These are phyloP conservation scores for Oxycera nigricornis DNA, from an alignment of 2,888 invertebrate genomes.

Conservation along the genomic window DNA sequence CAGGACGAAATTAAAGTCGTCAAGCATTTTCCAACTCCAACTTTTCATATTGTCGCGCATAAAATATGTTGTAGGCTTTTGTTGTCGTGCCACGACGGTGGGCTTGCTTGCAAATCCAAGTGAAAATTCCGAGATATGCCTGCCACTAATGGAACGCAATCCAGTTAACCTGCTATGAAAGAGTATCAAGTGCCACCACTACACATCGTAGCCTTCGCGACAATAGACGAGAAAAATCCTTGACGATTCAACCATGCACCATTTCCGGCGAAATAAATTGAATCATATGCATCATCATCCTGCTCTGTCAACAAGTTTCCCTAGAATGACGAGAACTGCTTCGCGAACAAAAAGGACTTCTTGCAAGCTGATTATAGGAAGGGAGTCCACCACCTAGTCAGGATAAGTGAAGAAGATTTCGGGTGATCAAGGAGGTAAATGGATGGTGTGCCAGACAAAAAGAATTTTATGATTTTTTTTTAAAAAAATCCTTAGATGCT, in stretches of 20 bases:
- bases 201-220: neutral
- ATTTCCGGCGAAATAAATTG: conserved; percentile 23
- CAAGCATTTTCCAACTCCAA: neutral
- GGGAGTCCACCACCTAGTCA: too few relatives aligned
- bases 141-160: neutral
- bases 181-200: too few relatives aligned
- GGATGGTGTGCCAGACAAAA: neutral
- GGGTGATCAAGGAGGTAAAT: neutral
- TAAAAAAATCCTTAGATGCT: neutral
- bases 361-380: neutral
- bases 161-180: neutral
- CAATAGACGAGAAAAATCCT: conserved; percentile 23
- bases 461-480: neutral
- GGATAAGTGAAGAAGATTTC: neutral
- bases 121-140: neutral
- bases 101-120: neutral
- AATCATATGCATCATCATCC: conserved; percentile 30
- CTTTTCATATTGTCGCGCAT: conserved; percentile 3
- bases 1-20: conserved; percentile 17
- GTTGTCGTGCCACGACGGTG: neutral
- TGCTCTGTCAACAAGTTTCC: conserved; percentile 31
- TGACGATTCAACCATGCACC: conserved; percentile 9
- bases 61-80: conserved; percentile 4
- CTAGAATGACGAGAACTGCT: neutral
- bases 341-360: neutral